A percentile compares a stretch with the other conserved stretches of the same genome.
phyloP scores from a whole-genome alignment of 2,113 vertebrate genomes.

The Meleagris gallopavo region DNA sequence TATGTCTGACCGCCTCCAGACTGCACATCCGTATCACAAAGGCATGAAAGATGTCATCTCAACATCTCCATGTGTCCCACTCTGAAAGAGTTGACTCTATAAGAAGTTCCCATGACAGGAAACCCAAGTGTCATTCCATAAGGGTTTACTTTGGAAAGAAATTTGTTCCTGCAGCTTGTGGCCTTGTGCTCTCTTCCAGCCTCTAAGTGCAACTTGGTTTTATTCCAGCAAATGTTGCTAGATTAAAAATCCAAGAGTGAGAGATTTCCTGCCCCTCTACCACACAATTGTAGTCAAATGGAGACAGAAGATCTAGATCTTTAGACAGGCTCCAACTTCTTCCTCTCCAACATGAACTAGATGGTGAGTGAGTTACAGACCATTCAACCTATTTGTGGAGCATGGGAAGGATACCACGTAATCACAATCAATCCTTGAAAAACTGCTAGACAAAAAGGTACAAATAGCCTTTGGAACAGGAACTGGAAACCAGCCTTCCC shows the following conservation, averaged over 20 bases:
- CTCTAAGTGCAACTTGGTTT: neutral
- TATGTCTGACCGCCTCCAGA: neutral
- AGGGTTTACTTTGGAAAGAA: constrained; percentile 57
- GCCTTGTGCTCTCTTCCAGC: neutral
- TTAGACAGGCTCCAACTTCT: neutral
- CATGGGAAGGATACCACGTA: neutral
- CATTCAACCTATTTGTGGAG: neutral
- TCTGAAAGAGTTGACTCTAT: neutral
- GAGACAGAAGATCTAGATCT: neutral
- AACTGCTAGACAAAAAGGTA: constrained; percentile 1
- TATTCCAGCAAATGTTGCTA: constrained; percentile 13
- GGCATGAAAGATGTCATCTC: neutral
- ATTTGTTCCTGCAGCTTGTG: neutral
- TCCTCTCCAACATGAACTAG: accelerated
- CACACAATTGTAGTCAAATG: neutral
- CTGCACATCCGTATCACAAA: neutral
- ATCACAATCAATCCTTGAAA: neutral
- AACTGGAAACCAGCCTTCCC: neutral
- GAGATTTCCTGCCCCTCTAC: neutral
- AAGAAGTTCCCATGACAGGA: constrained; percentile 28
- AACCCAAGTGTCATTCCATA: constrained; percentile 36
- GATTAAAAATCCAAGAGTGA: constrained; percentile 13
- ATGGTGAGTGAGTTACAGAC: neutral
- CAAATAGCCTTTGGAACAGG: constrained; percentile 54
- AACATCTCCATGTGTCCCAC: neutral